A percentile compares a stretch with the other conserved stretches of the same genome.
These are phyloP conservation scores for Nycticryphes semicollaris DNA, from an alignment of 2,113 vertebrate genomes.

Conservation along the genomic window DNA sequence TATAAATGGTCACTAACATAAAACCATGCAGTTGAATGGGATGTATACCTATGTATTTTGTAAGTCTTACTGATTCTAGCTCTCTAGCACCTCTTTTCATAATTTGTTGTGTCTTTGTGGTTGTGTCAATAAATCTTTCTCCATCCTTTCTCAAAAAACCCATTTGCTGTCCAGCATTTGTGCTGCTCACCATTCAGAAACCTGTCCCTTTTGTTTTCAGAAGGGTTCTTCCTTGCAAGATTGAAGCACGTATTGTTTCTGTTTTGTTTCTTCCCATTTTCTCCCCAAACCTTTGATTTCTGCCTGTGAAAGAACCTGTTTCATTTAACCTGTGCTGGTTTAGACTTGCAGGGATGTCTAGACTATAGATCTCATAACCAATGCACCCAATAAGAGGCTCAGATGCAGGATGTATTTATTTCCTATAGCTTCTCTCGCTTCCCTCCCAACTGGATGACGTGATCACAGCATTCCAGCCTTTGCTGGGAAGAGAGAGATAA, in stretches of 20 bases:
- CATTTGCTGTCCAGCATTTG: not conserved
- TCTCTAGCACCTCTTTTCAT: not conserved
- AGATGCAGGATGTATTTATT: slow-evolving; percentile 26
- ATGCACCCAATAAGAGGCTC: not conserved
- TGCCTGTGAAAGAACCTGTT: not conserved
- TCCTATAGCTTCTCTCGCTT: not conserved
- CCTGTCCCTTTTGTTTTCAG: not conserved
- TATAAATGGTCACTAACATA: not conserved
- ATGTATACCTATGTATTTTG: not conserved
- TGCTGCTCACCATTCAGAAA: not conserved
- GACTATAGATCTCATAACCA: not conserved
- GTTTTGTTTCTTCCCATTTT: not conserved
- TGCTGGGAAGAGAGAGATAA: slow-evolving; percentile 23
- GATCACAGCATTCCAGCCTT: slow-evolving; percentile 44
- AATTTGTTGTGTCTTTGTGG: not conserved
- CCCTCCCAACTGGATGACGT: not conserved
- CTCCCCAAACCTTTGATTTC: not conserved
- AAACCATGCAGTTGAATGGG: not conserved
- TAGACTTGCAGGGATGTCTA: slow-evolving; percentile 22
- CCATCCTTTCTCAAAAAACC: not conserved
- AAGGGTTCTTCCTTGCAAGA: not conserved
- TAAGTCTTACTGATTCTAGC: not conserved
- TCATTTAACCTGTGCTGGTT: slow-evolving; percentile 2
- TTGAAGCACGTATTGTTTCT: not conserved
- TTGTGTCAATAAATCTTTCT: not conserved